phyloP scores from a whole-genome alignment of 2,797 vertebrate species.

The Megalops cyprinoides region DNA sequence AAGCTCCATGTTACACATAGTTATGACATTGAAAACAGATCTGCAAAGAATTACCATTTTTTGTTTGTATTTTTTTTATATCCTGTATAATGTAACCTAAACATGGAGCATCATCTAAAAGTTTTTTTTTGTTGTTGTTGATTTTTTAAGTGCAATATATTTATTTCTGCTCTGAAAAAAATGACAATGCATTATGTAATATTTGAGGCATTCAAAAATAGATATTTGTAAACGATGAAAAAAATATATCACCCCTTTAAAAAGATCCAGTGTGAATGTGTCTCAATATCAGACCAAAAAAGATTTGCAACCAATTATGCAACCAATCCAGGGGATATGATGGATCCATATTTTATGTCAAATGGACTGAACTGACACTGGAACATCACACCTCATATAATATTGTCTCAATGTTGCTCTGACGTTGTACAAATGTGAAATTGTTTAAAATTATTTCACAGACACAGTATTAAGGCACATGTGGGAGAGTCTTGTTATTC shows the following conservation, averaged over 20 bases:
- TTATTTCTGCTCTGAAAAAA: constrained; percentile 93
- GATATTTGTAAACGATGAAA: constrained; percentile 89
- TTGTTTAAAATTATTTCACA: not conserved
- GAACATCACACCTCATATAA: not conserved
- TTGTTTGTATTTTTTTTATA: constrained; percentile 58
- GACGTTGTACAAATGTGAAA: too few relatives aligned
- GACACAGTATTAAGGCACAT: not conserved
- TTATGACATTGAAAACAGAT: constrained; percentile 65
- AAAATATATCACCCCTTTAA: constrained; percentile 75
- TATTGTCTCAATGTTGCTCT: not conserved
- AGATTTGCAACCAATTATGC: not conserved
- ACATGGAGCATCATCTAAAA: constrained; percentile 72
- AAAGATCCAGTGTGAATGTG: constrained; percentile 36
- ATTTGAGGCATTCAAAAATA: constrained; percentile 83
- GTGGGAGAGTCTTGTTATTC: not conserved
- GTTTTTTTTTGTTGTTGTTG: constrained; percentile 78
- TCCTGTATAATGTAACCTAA: constrained; percentile 62
- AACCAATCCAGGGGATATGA: too few relatives aligned
- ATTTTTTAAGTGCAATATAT: constrained; percentile 99
- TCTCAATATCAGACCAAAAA: constrained; percentile 26
- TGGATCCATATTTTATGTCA: not conserved
- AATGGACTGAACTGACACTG: not conserved
- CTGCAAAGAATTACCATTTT: constrained; percentile 66
- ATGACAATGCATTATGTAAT: constrained; percentile 87
- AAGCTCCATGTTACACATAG: constrained; percentile 62